Base-by-base conservation (phyloP, 2,797 vertebrate genomes). In the Heteromormyrus szaboi region DNA sequence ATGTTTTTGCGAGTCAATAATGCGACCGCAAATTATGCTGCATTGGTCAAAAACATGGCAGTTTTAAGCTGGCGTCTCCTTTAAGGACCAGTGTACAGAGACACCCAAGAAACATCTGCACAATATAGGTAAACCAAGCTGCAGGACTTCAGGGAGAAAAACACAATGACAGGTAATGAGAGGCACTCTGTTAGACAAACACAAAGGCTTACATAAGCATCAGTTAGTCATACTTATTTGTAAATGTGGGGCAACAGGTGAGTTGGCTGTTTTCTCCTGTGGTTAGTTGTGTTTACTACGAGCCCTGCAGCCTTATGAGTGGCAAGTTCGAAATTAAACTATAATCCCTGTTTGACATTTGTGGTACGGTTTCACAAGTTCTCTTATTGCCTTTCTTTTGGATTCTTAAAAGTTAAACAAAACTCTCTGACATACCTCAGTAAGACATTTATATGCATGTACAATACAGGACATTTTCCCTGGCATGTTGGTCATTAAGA, bases 311-410 rank as follows among this genome's bases (percentile, higher is more conserved):
- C 48, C 83, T 86, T 72, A 48, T 22, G 88, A 48, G 17, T 51
- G 19, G 44, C 59, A 85, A 41, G 83, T 85, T 65, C 56, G 1
- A 76, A 89, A 86, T 86, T 88, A 72, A 29, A 85, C 33, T 85
- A 65, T 88, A 88, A 68, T 88, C 79, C 56, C 87, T 56, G 25
- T 76, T 29, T 86, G 89, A 86, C 87, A 90, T 88, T 86, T 56
- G 53, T 51, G 85, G 50, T 65, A 54, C 33, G 44, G 22, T 41
- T 88, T 88, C 29, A 76, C 48, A 22, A 81, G 81, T 76, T 51
- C 50, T 2, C 17, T 53, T 29, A 83, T 29, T 33, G 51, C 22
- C 17, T 62, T 37, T 84, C 37, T 46, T n/a, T 48, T 81, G 85
- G 19, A 59, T 81, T 83, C 85, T 48, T 83, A 37, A 22, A 65